These are phyloP conservation scores for Campoletis raptor DNA, from an alignment of 2,888 invertebrate species.

Conservation along the genomic window DNA sequence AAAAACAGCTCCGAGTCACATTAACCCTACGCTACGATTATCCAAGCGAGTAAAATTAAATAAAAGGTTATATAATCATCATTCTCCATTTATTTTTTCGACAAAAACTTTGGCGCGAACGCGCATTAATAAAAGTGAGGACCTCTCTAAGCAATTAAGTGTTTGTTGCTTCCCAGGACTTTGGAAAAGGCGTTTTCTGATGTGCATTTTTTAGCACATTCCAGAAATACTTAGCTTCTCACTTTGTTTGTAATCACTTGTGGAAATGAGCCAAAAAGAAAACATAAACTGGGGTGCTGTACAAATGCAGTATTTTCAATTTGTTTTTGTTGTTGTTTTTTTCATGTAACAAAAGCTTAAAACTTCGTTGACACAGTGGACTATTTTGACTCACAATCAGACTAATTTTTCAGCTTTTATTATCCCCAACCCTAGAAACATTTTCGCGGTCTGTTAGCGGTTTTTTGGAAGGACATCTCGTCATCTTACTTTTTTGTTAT, in stretches of 20 bases:
- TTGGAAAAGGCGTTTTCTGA: neutral
- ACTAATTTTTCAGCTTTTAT: too few species aligned
- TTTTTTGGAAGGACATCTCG: too few species aligned
- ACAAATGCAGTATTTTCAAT: neutral
- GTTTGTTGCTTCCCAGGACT: neutral
- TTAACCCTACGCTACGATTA: slow-evolving; percentile 25
- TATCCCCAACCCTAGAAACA: too few species aligned
- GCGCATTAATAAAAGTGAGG: neutral
- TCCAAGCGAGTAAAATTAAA: slow-evolving; percentile 26
- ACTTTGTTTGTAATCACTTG: neutral
- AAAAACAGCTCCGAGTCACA: neutral
- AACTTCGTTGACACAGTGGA: too few species aligned
- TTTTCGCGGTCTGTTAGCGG: too few species aligned
- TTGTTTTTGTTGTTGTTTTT: neutral
- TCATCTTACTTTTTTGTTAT: too few species aligned
- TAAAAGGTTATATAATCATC: slow-evolving; percentile 12
- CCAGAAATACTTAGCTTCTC: neutral
- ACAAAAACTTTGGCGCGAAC: neutral
- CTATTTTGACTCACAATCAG: too few species aligned
- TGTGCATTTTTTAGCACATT: neutral
- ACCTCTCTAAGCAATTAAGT: neutral
- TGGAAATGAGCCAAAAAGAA: neutral
- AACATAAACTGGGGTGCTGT: neutral
- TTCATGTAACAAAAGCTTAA: neutral
- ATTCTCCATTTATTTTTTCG: neutral